phyloP scores from a whole-genome alignment of 1,140 invertebrate species.

The Eumeta japonica region DNA sequence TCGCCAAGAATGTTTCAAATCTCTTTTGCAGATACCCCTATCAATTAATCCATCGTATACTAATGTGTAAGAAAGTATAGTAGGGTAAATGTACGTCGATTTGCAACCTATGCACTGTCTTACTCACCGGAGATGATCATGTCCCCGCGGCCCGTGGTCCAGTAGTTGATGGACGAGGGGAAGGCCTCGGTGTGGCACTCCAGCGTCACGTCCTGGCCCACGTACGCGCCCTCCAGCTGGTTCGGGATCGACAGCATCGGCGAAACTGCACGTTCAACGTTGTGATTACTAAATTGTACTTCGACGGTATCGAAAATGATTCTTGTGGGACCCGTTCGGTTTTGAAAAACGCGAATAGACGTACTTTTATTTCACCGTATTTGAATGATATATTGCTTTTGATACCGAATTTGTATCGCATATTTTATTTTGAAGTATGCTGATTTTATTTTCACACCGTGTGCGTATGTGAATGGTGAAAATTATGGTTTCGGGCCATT shows the following conservation, averaged over 20 bases:
- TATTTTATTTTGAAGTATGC: no score
- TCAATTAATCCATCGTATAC: no score
- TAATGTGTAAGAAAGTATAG: no score
- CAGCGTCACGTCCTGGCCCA: constrained; percentile 59
- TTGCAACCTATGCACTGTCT: no score
- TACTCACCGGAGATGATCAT: constrained; percentile 90
- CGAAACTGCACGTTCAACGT: constrained; percentile 55
- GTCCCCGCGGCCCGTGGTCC: constrained; percentile 74
- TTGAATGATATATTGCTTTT: no score
- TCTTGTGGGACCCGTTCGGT: background rate
- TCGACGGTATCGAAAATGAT: background rate
- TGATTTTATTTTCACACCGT: no score
- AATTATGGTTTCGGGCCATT: no score
- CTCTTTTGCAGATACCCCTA: no score
- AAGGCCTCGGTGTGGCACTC: constrained; percentile 61
- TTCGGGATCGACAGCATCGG: constrained; percentile 61
- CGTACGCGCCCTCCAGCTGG: constrained; percentile 58
- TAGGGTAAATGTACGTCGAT: no score
- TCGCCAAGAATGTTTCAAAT: no score
- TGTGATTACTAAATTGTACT: background rate
- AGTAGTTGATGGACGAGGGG: constrained; percentile 61
- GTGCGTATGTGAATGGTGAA: no score
- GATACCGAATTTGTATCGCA: no score
- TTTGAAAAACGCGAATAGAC: background rate
- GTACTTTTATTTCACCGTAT: background rate